A percentile compares a stretch with the other conserved stretches of the same genome.
Conservation (phyloP, 1,140 invertebrate species). For the Triops cancriformis region DNA sequence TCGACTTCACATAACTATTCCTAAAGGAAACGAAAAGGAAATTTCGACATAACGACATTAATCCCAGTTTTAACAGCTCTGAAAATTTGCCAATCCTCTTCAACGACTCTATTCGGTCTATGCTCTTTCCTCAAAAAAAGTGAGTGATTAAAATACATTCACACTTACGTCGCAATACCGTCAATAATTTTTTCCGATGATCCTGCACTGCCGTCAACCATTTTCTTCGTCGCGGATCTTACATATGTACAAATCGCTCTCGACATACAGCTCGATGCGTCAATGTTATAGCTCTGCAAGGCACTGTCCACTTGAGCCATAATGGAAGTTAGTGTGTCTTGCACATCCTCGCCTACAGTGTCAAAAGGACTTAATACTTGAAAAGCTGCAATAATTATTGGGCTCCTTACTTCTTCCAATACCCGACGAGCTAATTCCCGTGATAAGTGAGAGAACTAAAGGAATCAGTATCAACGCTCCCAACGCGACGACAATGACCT, state of each 20-base stretch:
- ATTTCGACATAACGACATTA: too few relatives aligned
- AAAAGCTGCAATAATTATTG: neutral
- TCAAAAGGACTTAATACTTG: neutral
- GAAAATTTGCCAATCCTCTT: too few relatives aligned
- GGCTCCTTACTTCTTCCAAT: constrained; percentile 18
- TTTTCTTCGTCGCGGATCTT: constrained; percentile 47
- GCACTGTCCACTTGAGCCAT: constrained; percentile 57
- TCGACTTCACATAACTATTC: constrained; percentile 49
- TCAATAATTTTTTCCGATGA: constrained; percentile 46
- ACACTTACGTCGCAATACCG: constrained; percentile 47
- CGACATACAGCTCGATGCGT: constrained; percentile 67
- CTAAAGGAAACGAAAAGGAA: constrained; percentile 45
- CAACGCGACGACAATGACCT: constrained; percentile 15
- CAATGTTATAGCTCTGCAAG: constrained; percentile 61
- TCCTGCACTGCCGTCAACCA: constrained; percentile 33
- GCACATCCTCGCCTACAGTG: constrained; percentile 16
- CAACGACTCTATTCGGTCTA: too few relatives aligned
- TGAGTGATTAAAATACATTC: neutral
- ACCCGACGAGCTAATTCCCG: neutral
- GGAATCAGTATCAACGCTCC: constrained; percentile 15
- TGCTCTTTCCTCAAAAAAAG: neutral
- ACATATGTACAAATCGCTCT: constrained; percentile 65
- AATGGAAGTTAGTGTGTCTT: neutral
- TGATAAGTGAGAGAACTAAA: neutral
- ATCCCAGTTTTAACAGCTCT: neutral